Conservation (phyloP, 2,797 vertebrate species). For the Halcyon badia region DNA sequence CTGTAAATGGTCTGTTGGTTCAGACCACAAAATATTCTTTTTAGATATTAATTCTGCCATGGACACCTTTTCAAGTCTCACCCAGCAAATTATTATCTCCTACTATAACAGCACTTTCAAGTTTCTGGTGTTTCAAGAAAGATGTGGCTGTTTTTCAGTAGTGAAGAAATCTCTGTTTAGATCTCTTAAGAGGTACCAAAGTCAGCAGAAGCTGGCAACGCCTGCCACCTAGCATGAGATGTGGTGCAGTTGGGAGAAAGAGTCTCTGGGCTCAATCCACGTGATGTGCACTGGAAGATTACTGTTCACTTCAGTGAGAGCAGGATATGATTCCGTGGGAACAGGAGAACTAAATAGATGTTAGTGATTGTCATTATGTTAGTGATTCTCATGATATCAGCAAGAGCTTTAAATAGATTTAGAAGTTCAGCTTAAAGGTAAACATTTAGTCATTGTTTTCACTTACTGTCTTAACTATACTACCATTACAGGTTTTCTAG, state of each 20-base stretch:
- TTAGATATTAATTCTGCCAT: background rate
- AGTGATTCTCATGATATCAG: constrained; percentile 57
- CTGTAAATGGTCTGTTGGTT: background rate
- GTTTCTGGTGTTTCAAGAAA: background rate
- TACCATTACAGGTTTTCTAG: constrained; percentile 45
- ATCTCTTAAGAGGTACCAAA: background rate
- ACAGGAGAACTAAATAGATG: background rate
- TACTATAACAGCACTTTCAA: background rate
- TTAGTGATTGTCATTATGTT: constrained; percentile 1
- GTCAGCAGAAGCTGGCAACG: background rate
- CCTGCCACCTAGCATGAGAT: background rate
- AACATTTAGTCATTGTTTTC: constrained; percentile 62
- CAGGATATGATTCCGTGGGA: background rate
- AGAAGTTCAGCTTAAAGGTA: constrained; percentile 38
- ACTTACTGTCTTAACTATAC: constrained; percentile 50
- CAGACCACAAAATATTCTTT: background rate
- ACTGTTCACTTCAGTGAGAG: background rate
- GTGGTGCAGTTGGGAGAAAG: background rate
- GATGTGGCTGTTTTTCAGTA: background rate
- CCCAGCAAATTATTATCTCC: background rate
- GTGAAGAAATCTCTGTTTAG: background rate
- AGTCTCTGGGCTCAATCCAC: background rate
- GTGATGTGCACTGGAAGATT: background rate
- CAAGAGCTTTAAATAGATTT: constrained; percentile 62
- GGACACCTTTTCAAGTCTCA: background rate